A percentile compares a stretch with the other conserved stretches of the same genome.
Evolutionary conservation across 1,140 invertebrate genomes (phyloP).

Genomic region (Pinna nobilis): DNA sequence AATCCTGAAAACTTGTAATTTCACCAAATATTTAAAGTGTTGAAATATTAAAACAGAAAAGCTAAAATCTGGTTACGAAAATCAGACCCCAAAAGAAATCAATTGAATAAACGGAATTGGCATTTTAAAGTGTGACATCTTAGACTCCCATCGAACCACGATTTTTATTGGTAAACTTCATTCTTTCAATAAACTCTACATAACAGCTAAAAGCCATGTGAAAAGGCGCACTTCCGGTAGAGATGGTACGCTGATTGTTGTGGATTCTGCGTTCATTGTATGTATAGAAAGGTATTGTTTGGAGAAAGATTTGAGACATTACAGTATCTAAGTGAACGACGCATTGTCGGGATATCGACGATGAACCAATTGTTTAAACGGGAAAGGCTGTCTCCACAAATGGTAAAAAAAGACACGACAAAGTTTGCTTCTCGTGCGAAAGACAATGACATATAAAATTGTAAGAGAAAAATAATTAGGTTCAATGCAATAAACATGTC

Average conservation of each 20-base stretch:
- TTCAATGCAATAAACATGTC: no score
- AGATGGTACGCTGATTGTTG: constrained; percentile 9
- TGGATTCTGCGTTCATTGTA: no score
- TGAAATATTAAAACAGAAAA: constrained; percentile 7
- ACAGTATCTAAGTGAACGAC: no score
- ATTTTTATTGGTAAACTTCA: constrained; percentile 17
- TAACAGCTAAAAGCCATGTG: constrained; percentile 23
- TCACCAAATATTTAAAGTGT: constrained; percentile 23
- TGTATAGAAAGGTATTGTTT: no score
- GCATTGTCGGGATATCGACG: no score
- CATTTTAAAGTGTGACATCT: constrained; percentile 33
- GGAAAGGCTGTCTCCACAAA: no score
- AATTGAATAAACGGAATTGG: constrained; percentile 31
- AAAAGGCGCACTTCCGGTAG: constrained; percentile 26
- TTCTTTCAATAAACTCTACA: constrained; percentile 27
- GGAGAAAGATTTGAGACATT: no score
- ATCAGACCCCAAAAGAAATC: constrained; percentile 21
- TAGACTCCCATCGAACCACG: constrained; percentile 5
- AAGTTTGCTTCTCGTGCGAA: no score
- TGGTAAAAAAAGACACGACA: no score
- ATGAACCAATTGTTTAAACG: no score
- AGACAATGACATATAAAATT: no score
- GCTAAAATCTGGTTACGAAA: constrained; percentile 17
- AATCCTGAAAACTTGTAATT: constrained; percentile 5
- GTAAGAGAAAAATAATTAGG: no score